Base-by-base conservation (phyloP, 2,888 invertebrate genomes). In the Dilophus febrilis region DNA sequence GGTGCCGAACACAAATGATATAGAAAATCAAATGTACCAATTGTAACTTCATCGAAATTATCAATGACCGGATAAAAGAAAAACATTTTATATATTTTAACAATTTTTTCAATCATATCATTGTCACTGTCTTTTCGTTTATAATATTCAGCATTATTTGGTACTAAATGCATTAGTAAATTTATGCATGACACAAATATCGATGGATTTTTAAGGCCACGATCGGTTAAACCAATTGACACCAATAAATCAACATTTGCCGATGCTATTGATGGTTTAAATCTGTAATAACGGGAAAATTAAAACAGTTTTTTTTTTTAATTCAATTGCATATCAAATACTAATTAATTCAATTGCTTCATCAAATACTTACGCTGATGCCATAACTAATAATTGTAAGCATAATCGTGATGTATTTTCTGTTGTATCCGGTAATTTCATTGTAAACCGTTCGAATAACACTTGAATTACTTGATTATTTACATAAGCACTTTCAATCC, bases 371-470 rank as follows among this genome's bases (percentile, higher is more conserved):
- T 52, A 67, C 66, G 61, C 58, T 1, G 79, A 74, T 28, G 72
- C 72, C 83, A 92, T 86, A 12, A 79, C 75, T 2, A 94, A 65
- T 2, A 94, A 57, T 41, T 80, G 69, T 4, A 87, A 61, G 1
- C 88, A 81, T 1, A 77, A 72, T 40, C 77, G 70, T 40, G 84
- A 77, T 44, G 87, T 80, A 48, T 71, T 67, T 32, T 72, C 69
- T 0, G 75, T 73, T 0, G 79, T 77, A 3, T 75, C 72, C 31
- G 78, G 72, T 11, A 74, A 65, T 54, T 80, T 77, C 50, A 79
- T 70, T 0, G 84, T 72, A 54, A 85, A 87, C 51, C 76, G 76
- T 59, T 88, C 83, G 81, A 88, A 92, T 43, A 92, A 65, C 11
- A 84, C 73, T 70, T 86, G 65, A 42, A 70, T 66, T 32, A 70